Conservation (phyloP, 2,797 vertebrate genomes). For the Carduelis carduelis region DNA sequence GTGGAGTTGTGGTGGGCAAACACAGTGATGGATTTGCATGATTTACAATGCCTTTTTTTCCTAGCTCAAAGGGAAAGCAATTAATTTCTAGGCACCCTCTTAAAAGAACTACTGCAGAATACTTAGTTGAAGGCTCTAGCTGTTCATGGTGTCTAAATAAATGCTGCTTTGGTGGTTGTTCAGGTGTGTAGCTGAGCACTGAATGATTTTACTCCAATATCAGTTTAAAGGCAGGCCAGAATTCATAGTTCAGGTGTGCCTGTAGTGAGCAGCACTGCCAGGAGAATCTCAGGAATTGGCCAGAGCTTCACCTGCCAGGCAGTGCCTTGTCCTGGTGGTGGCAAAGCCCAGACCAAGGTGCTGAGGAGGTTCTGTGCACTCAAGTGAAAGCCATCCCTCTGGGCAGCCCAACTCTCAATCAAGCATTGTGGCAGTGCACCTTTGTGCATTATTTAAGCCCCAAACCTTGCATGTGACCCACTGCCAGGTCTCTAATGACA, state of each 20-base stretch:
- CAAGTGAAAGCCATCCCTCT: not conserved
- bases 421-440: not conserved
- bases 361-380: not conserved
- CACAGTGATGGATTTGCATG: accelerated
- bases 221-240: not conserved
- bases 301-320: not conserved
- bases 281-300: not conserved
- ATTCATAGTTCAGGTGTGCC: not conserved
- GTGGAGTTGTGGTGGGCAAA: not conserved
- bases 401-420: not conserved
- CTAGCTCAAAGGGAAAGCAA: not conserved
- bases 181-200: not conserved
- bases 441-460: conserved; percentile 43
- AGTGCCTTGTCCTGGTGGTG: not conserved
- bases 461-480: not conserved
- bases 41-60: not conserved
- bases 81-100: not conserved
- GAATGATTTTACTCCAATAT: not conserved
- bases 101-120: not conserved
- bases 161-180: not conserved
- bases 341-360: not conserved
- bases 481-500: conserved; percentile 25
- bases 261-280: not conserved
- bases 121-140: accelerated
- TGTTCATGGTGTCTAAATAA: accelerated